Evolutionary conservation across 2,797 vertebrate genomes (phyloP).

Genomic region (Novumbra hubbsi): DNA sequence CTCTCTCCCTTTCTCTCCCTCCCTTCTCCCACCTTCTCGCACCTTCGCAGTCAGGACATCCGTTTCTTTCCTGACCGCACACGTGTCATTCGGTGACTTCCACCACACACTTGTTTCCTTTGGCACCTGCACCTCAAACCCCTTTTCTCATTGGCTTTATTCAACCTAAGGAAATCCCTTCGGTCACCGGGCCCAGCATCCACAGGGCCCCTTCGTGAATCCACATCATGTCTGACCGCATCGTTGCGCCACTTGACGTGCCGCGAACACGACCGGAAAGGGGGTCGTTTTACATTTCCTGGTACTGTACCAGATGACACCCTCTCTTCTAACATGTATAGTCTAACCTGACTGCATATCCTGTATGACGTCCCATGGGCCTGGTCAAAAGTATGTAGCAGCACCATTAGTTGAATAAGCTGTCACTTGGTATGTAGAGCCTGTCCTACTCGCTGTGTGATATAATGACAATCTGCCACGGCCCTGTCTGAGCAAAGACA

Average conservation of each 20-base stretch:
- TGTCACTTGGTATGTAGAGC: neutral
- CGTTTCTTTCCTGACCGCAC: neutral
- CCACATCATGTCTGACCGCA: neutral
- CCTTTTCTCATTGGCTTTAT: neutral
- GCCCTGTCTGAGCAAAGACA: constrained; percentile 9
- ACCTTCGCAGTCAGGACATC: neutral
- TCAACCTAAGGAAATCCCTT: neutral
- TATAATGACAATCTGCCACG: neutral
- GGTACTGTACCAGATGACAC: neutral
- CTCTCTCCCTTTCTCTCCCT: too few relatives aligned
- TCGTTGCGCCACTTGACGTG: neutral
- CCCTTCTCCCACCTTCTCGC: too few relatives aligned
- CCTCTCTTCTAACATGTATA: neutral
- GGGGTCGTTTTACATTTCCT: neutral
- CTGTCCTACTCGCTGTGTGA: constrained; percentile 1
- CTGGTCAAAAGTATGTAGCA: neutral
- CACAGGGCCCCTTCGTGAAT: neutral
- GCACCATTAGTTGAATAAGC: neutral
- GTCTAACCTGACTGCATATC: neutral
- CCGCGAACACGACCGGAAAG: neutral
- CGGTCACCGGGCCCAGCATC: neutral
- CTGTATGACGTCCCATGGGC: neutral
- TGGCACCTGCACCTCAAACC: neutral
- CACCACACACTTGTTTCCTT: neutral
- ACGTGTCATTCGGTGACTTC: neutral